Percentiles rank a stretch among this genome's conserved stretches.
Conservation (phyloP, 2,113 vertebrate species). For the Vulpes ferrilata region DNA sequence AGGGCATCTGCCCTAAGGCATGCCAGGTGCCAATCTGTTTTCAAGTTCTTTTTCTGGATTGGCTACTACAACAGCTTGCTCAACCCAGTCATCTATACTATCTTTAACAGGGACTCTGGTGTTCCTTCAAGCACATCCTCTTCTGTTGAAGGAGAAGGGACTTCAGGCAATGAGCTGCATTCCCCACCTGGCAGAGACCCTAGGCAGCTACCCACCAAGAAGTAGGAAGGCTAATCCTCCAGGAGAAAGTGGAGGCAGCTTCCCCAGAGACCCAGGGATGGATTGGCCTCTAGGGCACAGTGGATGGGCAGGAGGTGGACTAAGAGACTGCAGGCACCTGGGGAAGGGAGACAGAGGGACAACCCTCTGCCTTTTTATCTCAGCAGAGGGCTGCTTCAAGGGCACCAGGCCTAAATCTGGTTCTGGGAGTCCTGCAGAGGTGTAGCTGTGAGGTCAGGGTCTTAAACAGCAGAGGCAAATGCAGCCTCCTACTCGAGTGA, state of each 20-base stretch:
- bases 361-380: constrained; percentile 52
- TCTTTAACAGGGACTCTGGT: constrained; percentile 98
- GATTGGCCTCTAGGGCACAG: neutral
- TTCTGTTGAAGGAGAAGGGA: constrained; percentile 93
- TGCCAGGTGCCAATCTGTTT: constrained; percentile 92
- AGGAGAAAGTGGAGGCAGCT: neutral
- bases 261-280: neutral
- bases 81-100: constrained; percentile 98
- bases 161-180: constrained; percentile 86
- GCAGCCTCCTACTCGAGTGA: fast-evolving
- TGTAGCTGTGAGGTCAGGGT: neutral
- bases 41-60: constrained; percentile 99
- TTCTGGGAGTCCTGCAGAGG: neutral
- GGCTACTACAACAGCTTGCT: constrained; percentile 99
- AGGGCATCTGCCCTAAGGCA: constrained; percentile 94
- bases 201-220: neutral
- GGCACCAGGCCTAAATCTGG: neutral
- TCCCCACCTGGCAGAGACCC: neutral
- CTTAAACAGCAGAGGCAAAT: neutral
- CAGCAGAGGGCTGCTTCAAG: constrained; percentile 36
- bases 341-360: constrained; percentile 65
- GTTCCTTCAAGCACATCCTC: constrained; percentile 97
- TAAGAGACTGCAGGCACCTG: constrained; percentile 11
- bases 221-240: neutral
- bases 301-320: neutral